Conservation (phyloP, 2,113 vertebrate species). For the Crotalus viridis region DNA sequence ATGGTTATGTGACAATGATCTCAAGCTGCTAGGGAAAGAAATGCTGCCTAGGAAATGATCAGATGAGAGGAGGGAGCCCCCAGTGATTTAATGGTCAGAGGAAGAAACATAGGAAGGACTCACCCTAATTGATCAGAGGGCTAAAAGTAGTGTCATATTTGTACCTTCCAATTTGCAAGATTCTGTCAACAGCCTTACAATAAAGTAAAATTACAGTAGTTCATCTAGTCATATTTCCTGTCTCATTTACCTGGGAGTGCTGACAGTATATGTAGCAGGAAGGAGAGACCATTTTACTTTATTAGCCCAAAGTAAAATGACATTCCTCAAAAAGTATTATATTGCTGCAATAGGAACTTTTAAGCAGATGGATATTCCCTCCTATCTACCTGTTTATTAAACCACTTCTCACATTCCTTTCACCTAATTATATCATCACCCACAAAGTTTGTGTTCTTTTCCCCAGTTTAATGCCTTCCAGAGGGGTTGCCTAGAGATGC, state of each 20-base stretch:
- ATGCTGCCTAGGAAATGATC: background rate
- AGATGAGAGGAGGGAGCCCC: background rate
- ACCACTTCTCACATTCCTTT: background rate
- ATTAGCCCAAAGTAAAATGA: background rate
- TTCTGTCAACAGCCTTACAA: background rate
- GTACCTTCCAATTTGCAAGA: background rate
- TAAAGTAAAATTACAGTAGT: background rate
- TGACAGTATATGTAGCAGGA: background rate
- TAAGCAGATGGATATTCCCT: background rate
- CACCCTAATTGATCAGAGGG: background rate
- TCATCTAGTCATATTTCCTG: background rate
- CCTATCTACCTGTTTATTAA: background rate
- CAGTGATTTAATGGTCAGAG: background rate
- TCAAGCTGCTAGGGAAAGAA: too few species aligned
- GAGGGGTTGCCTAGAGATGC: background rate
- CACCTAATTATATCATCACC: background rate
- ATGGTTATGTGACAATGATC: background rate
- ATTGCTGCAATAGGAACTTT: background rate
- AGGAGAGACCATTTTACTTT: background rate
- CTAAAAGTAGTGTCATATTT: background rate
- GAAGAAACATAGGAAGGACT: background rate
- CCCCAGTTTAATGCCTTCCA: background rate
- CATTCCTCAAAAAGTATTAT: background rate
- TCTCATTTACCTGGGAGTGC: background rate
- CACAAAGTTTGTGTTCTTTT: background rate